Conservation (phyloP, 2,797 vertebrate species). For the Oreochromis grahami region DNA sequence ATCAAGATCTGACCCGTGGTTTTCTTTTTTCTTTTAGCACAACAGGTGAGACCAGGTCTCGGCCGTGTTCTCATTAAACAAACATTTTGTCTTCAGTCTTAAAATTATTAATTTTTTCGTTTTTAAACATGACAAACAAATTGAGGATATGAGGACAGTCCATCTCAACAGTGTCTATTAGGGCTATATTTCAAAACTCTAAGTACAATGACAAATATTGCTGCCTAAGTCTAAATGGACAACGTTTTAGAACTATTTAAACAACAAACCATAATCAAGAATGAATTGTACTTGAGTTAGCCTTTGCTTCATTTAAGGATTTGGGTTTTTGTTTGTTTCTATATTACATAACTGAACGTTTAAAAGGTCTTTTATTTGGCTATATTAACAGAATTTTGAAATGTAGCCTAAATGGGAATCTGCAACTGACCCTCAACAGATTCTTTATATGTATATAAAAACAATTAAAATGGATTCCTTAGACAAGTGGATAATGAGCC, state of each 20-base stretch:
- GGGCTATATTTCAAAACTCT: conserved; percentile 99
- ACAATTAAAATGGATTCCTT: conserved; percentile 75
- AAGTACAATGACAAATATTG: conserved; percentile 80
- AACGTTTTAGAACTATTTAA: conserved; percentile 92
- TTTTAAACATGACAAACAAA: conserved; percentile 66
- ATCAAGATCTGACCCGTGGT: conserved; percentile 63
- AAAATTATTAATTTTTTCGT: conserved; percentile 30
- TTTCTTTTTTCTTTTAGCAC: conserved; percentile 29
- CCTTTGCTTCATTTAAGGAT: conserved; percentile 72
- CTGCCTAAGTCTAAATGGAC: conserved; percentile 84
- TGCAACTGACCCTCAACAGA: conserved; percentile 93
- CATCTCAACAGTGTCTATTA: conserved; percentile 94
- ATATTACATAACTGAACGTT: conserved; percentile 78
- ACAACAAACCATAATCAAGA: conserved; percentile 76
- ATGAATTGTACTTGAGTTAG: conserved; percentile 69
- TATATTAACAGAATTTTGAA: conserved; percentile 97
- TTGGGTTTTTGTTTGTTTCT: conserved; percentile 44
- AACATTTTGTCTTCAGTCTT: conserved; percentile 67
- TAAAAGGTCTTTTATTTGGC: conserved; percentile 73
- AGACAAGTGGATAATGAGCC: conserved; percentile 71
- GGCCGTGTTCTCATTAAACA: conserved; percentile 58
- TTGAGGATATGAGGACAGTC: conserved; percentile 85
- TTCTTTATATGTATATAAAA: conserved; percentile 62
- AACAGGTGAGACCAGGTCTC: conserved; percentile 56
- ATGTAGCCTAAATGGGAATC: conserved; percentile 99